phyloP scores from a whole-genome alignment of 2,888 invertebrate genomes.

The Bugulina stolonifera region DNA sequence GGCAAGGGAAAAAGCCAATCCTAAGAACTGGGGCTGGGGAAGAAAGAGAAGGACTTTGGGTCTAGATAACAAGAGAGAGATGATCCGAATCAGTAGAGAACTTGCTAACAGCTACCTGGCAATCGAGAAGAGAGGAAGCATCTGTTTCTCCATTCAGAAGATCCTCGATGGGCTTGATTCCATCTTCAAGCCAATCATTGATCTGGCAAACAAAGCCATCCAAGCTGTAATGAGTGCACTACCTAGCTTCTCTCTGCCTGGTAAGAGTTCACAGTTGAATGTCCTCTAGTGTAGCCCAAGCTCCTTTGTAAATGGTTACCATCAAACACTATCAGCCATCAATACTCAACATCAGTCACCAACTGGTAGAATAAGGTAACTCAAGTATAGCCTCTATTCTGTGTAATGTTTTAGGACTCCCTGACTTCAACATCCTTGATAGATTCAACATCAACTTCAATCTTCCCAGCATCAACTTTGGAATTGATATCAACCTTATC shows the following conservation, averaged over 20 bases:
- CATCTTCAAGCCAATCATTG: not conserved
- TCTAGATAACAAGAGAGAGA: not conserved
- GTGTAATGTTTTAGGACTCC: not conserved
- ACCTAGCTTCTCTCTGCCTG: not conserved
- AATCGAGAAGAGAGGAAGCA: not conserved
- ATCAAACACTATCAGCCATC: too few species aligned
- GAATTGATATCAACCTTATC: not conserved
- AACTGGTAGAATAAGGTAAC: too few species aligned
- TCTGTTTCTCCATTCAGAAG: not conserved
- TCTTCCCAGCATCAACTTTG: not conserved
- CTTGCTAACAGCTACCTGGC: not conserved
- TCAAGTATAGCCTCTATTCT: too few species aligned
- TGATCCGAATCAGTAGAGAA: not conserved
- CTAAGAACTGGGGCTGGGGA: too few species aligned
- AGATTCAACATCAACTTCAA: not conserved
- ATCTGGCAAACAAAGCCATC: not conserved
- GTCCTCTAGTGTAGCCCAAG: too few species aligned
- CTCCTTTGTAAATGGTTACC: too few species aligned
- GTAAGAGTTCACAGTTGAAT: too few species aligned
- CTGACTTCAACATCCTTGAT: not conserved
- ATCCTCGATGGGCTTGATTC: not conserved
- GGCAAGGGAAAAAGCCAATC: too few species aligned
- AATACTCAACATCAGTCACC: too few species aligned
- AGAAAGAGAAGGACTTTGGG: too few species aligned
- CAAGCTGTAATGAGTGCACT: not conserved